Percentiles rank a stretch among this genome's conserved stretches.
Conservation (phyloP, 2,113 vertebrate species). For the Seriola aureovittata region DNA sequence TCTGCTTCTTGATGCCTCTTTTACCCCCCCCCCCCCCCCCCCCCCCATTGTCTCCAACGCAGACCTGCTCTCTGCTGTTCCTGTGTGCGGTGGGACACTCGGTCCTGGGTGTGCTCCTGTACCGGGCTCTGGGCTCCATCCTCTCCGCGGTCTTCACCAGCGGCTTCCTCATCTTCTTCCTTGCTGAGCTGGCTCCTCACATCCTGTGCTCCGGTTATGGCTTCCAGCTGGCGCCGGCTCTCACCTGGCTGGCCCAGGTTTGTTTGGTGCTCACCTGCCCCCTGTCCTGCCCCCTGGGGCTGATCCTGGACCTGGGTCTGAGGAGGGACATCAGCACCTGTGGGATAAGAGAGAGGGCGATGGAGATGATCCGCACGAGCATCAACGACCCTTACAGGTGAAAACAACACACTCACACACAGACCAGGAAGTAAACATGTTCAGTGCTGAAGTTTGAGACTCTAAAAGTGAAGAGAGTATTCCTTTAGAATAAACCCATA, state of each 20-base stretch:
- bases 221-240: slow-evolving; percentile 86
- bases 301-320: slow-evolving; percentile 87
- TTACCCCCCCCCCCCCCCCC: neutral
- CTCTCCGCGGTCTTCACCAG: slow-evolving; percentile 85
- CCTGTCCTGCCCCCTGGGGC: slow-evolving; percentile 88
- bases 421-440: too few relatives aligned
- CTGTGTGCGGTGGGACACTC: slow-evolving; percentile 87
- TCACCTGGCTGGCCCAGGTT: slow-evolving; percentile 89
- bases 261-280: slow-evolving; percentile 89
- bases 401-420: too few relatives aligned
- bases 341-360: slow-evolving; percentile 85
- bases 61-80: slow-evolving; percentile 88
- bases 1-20: neutral
- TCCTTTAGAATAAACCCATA: too few relatives aligned
- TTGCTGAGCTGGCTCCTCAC: slow-evolving; percentile 89
- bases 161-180: slow-evolving; percentile 86
- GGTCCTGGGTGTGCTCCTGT: slow-evolving; percentile 87
- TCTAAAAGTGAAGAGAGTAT: too few relatives aligned
- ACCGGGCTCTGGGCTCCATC: slow-evolving; percentile 82
- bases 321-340: slow-evolving; percentile 86
- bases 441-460: too few relatives aligned
- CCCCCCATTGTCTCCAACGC: neutral
- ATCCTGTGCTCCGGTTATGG: slow-evolving; percentile 89
- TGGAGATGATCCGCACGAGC: slow-evolving; percentile 90
- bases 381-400: slow-evolving; percentile 89